Evolutionary conservation across 2,797 vertebrate genomes (phyloP).

Genomic region (Lacerta agilis): DNA sequence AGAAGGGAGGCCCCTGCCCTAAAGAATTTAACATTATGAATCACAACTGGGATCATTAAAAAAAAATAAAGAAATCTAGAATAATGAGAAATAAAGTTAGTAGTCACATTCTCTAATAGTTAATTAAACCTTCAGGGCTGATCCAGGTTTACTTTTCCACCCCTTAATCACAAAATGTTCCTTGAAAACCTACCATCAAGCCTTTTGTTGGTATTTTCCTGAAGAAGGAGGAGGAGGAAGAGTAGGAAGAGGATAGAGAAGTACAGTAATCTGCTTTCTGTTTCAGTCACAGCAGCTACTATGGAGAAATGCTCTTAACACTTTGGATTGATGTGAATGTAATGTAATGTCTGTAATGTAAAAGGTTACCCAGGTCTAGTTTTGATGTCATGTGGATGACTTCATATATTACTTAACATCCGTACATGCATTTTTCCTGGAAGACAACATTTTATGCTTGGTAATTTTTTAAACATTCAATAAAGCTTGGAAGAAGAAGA

Average conservation of each 20-base stretch:
- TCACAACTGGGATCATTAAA: not conserved
- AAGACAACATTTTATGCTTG: no score
- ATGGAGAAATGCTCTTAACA: no score
- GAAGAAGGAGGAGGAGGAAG: not conserved
- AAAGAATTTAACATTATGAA: not conserved
- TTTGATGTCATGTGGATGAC: no score
- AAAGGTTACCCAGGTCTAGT: no score
- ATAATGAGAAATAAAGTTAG: not conserved
- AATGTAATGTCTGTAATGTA: no score
- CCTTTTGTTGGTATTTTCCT: conserved; percentile 25
- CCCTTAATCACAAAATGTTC: not conserved
- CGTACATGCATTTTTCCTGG: no score
- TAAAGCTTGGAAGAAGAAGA: not conserved
- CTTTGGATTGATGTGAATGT: no score
- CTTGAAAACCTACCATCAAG: conserved; percentile 33
- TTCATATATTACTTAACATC: no score
- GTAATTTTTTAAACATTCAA: no score
- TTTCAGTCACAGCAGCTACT: no score
- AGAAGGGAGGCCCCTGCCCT: not conserved
- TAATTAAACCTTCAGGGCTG: not conserved
- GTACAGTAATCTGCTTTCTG: no score
- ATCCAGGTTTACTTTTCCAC: not conserved
- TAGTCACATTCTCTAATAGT: not conserved
- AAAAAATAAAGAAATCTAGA: not conserved
- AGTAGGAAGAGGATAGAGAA: no score